Base-by-base conservation (phyloP, 2,888 invertebrate genomes). In the Dolomedes plantarius region DNA sequence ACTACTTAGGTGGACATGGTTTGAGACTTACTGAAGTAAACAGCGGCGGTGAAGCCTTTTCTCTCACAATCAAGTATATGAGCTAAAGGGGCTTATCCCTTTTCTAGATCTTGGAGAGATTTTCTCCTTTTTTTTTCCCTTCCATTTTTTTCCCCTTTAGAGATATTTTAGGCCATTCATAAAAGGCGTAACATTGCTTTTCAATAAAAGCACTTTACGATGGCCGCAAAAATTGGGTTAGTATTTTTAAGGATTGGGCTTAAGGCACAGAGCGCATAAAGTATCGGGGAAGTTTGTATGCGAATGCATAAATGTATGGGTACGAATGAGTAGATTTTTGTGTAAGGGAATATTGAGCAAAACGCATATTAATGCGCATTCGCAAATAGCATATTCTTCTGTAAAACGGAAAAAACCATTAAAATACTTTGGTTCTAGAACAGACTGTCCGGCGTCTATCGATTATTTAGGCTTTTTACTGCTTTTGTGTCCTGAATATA, bases 1-100 rank as follows among this genome's bases (percentile, higher is more conserved):
- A 28, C 86, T 86, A 86, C 86, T 86, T 86, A 86, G 86, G 50
- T 56, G 86, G 86, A 86, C 86, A 86, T 86, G 86, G 75, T 86
- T 86, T 86, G 73, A 65, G 86, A 86, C 86, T 86, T 86, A 86
- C 86, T 80, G 86, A 32, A 50, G 80, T 77, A 86, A 86, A 86
- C 86, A 86, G 75, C 65, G 46, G 28, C 71, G 56, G 50, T 39
- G 46, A 50, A 28, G 69, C 71, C 83, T 72, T 71, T 72, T 71
- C 82, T 56, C 65, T 50, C 72, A 77, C 83, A 83, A 83, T 83
- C 82, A 83, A 76, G 81, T 31, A 50, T 65, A 56, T 56, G 56
- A 56, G 56, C 32, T 29, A 56, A 50, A 32, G 29, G 75, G 72
- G 72, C 83, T 83, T 83, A 82, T 82, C 82, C 82, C 71, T 83